Evolutionary conservation across 2,113 vertebrate genomes (phyloP).

Genomic region (Syngnathus typhle): DNA sequence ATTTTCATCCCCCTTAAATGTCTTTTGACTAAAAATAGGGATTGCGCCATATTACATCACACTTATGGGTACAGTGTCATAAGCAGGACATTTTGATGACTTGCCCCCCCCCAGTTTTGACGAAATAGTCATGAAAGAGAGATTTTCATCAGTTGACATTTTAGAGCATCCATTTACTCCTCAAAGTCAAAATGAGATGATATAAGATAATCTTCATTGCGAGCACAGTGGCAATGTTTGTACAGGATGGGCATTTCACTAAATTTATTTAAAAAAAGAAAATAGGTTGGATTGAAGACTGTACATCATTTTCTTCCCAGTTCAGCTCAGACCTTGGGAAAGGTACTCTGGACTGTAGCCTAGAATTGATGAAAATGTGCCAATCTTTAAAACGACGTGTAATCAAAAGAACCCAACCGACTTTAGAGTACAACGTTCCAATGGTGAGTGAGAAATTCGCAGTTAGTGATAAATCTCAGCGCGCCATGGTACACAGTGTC

Average conservation of each 20-base stretch:
- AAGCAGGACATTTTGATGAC: not conserved
- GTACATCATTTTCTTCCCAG: too few species aligned
- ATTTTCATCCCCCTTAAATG: conserved; percentile 45
- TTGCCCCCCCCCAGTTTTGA: not conserved
- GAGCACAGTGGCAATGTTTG: too few species aligned
- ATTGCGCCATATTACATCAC: not conserved
- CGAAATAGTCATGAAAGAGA: not conserved
- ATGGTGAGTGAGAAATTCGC: too few species aligned
- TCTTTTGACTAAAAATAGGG: conserved; percentile 44
- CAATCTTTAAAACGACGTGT: too few species aligned
- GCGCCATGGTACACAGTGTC: too few species aligned
- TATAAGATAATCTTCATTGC: not conserved
- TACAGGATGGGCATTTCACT: not conserved
- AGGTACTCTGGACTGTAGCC: too few species aligned
- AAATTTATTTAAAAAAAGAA: not conserved
- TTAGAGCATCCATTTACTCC: not conserved
- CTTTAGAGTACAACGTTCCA: too few species aligned
- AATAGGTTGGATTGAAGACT: too few species aligned
- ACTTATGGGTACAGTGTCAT: not conserved
- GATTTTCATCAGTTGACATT: not conserved
- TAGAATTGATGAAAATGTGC: too few species aligned
- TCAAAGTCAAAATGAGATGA: not conserved
- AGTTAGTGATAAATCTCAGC: too few species aligned
- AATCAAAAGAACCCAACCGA: too few species aligned
- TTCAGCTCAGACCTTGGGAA: too few species aligned